These are phyloP conservation scores for Tenualosa thibaudeaui DNA, from an alignment of 2,797 vertebrate species.

Conservation along the genomic window DNA sequence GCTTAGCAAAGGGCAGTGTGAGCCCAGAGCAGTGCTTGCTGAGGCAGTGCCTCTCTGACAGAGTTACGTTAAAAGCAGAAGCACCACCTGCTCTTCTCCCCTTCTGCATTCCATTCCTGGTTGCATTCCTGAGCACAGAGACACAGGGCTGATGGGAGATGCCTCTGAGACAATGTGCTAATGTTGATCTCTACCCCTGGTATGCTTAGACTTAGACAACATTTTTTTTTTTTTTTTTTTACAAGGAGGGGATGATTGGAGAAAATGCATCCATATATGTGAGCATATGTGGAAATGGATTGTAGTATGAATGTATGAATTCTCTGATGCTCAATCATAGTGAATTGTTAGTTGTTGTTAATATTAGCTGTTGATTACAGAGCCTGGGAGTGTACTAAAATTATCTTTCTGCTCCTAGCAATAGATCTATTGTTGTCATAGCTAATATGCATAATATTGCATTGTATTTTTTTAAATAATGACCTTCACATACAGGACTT, in stretches of 20 bases:
- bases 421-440: background rate
- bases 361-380: slow-evolving; percentile 20
- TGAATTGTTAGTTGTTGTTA: slow-evolving; percentile 14
- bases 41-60: background rate
- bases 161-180: slow-evolving; percentile 16
- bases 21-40: background rate
- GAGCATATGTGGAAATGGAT: background rate
- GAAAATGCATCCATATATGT: background rate
- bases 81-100: slow-evolving; percentile 63
- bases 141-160: background rate
- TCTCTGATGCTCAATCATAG: slow-evolving; percentile 49
- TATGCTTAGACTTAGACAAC: background rate
- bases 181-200: slow-evolving; percentile 34
- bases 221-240: background rate
- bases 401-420: background rate
- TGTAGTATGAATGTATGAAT: slow-evolving; percentile 46
- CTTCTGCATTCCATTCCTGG: slow-evolving; percentile 55
- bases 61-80: slow-evolving; percentile 17
- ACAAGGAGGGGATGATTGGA: slow-evolving; percentile 10
- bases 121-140: slow-evolving; percentile 57
- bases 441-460: background rate
- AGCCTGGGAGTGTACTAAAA: background rate
- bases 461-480: background rate
- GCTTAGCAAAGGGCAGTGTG: slow-evolving; percentile 5
- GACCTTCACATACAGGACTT: background rate